phyloP scores from a whole-genome alignment of 2,113 vertebrate genomes.

The Megaleporinus macrocephalus region DNA sequence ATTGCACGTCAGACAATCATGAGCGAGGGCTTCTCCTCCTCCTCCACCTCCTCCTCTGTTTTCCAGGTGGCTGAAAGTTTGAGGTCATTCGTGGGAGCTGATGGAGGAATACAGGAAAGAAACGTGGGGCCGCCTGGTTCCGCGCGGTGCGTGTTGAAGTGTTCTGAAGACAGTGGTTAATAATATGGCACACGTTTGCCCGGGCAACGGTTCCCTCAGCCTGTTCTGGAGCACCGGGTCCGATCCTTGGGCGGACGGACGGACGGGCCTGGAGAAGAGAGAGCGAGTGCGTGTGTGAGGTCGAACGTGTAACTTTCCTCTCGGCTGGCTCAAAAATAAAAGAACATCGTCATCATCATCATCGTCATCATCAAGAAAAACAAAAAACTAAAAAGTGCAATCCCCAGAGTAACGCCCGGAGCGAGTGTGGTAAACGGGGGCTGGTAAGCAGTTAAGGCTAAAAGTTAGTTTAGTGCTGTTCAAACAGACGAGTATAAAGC shows the following conservation, averaged over 20 bases:
- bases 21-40: slow-evolving; percentile 58
- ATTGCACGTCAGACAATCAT: slow-evolving; percentile 76
- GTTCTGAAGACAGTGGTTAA: slow-evolving; percentile 47
- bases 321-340: slow-evolving; percentile 80
- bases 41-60: too few relatives aligned
- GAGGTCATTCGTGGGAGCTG: slow-evolving; percentile 37
- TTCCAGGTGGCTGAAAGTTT: slow-evolving; percentile 19
- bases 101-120: slow-evolving; percentile 22
- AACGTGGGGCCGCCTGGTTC: slow-evolving; percentile 10
- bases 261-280: slow-evolving; percentile 36
- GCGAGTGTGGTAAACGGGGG: slow-evolving; percentile 69
- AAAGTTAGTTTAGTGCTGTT: slow-evolving; percentile 72
- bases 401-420: slow-evolving; percentile 68
- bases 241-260: slow-evolving; percentile 12
- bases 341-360: too few relatives aligned
- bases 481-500: slow-evolving; percentile 65
- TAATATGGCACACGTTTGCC: slow-evolving; percentile 12
- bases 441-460: slow-evolving; percentile 81
- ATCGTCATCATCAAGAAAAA: too few relatives aligned
- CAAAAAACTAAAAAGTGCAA: slow-evolving; percentile 70
- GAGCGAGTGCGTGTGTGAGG: slow-evolving; percentile 47
- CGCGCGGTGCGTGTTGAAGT: slow-evolving; percentile 17
- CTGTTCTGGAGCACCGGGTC: slow-evolving; percentile 31
- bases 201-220: slow-evolving; percentile 41
- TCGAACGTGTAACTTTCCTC: slow-evolving; percentile 69